Base-by-base conservation (phyloP, 1,140 invertebrate species). In the Bombus turneri region DNA sequence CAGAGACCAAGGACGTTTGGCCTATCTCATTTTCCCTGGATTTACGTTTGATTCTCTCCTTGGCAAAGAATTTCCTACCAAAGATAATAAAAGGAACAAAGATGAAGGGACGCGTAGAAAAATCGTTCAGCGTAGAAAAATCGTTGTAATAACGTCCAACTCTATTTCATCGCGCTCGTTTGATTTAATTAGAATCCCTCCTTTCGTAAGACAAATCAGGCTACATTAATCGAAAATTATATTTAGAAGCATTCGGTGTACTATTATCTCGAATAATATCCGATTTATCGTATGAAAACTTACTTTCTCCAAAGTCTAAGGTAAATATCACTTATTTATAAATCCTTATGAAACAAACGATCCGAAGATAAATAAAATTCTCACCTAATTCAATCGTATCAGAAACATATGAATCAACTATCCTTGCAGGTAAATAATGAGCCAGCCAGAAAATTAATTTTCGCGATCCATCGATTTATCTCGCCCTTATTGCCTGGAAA, bases 1-100 rank as follows among this genome's bases (percentile, higher is more conserved):
- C 77, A 79, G 62, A 41, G 31, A 34, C 6, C 77, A 37, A 2
- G 41, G 10, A 53, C 43, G 41, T 79, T 79, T 13, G 31, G 34
- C 43, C 68, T 73, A 73, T 73, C 37, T 73, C 53, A 73, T 62
- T 81, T 73, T 28, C 80, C 8, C 53, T 12, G 79, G 37, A 81
- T 72, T 81, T 81, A 72, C 47, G 28, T 59, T 62, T 8, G 53
- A 64, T 64, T 73, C 69, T n/a, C 53, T 64, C 25, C 39, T 25
- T 25, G n/a, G 28, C 15, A 64, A 62, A 39, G 53, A 81, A 41
- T 62, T 59, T 41, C 43, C n/a, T 43, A 3, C 31, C 22, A 41
- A 43, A 28, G 39, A 28, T 81, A 81, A 72, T 62, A 73, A 81
- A 73, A 57, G 25, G 47, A 37, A 28, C 25, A 68, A 71, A 41